These are phyloP conservation scores for Channa argus DNA, from an alignment of 2,113 vertebrate genomes.

Conservation along the genomic window DNA sequence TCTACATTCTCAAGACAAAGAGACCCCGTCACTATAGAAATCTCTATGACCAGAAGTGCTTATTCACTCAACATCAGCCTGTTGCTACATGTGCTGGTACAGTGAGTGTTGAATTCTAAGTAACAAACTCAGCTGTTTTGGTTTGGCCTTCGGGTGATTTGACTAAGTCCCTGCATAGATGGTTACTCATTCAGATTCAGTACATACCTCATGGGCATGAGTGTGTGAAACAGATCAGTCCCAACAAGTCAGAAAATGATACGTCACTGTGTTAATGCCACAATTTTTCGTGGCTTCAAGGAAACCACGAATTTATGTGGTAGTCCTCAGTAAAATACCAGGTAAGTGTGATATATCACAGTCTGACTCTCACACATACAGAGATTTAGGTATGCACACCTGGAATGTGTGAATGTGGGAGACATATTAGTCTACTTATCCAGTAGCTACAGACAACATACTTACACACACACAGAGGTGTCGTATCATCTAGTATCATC, in stretches of 20 bases:
- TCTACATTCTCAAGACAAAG: not conserved
- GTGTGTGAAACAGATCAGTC: slow-evolving; percentile 35
- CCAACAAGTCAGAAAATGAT: slow-evolving; percentile 54
- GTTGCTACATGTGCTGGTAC: slow-evolving; percentile 37
- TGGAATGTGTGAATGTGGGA: slow-evolving; percentile 26
- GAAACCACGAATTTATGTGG: slow-evolving; percentile 64
- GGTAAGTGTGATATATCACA: slow-evolving; percentile 73
- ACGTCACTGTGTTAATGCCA: slow-evolving; percentile 23
- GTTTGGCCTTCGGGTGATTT: slow-evolving; percentile 39
- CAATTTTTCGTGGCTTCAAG: slow-evolving; percentile 40
- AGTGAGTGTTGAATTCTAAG: not conserved
- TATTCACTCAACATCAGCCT: slow-evolving; percentile 4
- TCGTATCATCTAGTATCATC: not conserved
- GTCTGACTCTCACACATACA: slow-evolving; percentile 27
- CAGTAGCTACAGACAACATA: not conserved
- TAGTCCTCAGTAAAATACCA: slow-evolving; percentile 48
- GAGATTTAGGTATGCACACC: slow-evolving; percentile 28
- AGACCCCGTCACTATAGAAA: not conserved
- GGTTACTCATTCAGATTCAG: slow-evolving; percentile 28
- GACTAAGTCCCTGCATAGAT: slow-evolving; percentile 12
- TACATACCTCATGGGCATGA: slow-evolving; percentile 18
- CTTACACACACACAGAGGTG: not conserved
- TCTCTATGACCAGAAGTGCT: not conserved
- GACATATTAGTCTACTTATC: slow-evolving; percentile 1
- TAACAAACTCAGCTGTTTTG: slow-evolving; percentile 31